Base-by-base conservation (phyloP, 2,113 vertebrate species). In the Leptocoma aspasia region DNA sequence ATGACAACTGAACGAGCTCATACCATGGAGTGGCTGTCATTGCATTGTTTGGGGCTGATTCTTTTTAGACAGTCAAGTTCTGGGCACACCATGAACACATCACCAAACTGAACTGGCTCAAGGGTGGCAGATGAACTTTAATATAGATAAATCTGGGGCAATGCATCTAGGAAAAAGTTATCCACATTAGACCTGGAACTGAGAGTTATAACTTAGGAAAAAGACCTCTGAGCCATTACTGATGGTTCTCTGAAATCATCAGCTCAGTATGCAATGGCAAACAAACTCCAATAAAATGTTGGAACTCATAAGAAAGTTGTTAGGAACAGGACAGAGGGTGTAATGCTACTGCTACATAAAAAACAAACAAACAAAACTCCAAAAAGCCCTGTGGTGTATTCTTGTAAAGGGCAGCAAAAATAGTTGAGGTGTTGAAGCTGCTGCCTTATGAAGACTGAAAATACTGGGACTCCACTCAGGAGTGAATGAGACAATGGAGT, bases 211-310 rank as follows among this genome's bases (percentile, higher is more conserved):
- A 59, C 64, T 83, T 66, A 78, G 79, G 75, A 92, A 90, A 83
- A 69, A 85, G 60, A 82, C 76, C 47, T 54, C 70, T 65, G 64
- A 94, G 60, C 68, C 47, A 44, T 63, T 92, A 71, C 27, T 86
- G 76, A 50, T 90, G 64, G 50, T 39, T 66, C 71, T 81, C 86
- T 94, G 94, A 92, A 93, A 83, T 90, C 89, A 94, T 47, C 49
- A 44, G 64, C 39, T 81, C 80, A 80, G 88, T 66, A 90, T 93
- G 85, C 59, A 66, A 71, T 41, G 64, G 86, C 89, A 92, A 93
- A 78, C 24, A 76, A 65, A 87, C 47, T 44, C 60, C 39, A 92
- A 1, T 65, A 90, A 96, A 88, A 66, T 66, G 19, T 14, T 94
- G 60, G 80, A 77, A 73, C 56, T 81, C 1, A 0, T 63, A 65